Conservation (phyloP, 2,797 vertebrate genomes). For the Catharus ustulatus region DNA sequence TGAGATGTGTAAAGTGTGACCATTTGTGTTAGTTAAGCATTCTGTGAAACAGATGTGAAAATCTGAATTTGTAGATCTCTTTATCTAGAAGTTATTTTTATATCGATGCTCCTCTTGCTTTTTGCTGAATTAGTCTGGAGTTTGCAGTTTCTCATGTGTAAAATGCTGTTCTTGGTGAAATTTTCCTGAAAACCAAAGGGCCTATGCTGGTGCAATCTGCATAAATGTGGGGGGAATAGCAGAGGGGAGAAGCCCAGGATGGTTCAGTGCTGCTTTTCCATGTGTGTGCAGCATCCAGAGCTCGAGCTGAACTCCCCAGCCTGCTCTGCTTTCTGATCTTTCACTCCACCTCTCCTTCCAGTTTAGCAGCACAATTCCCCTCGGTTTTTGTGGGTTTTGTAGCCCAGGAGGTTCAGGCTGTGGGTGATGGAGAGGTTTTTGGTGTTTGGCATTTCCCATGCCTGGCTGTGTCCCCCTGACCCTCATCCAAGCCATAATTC, state of each 20-base stretch:
- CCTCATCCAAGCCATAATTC: background rate
- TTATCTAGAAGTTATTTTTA: background rate
- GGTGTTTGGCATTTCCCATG: background rate
- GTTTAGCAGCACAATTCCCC: background rate
- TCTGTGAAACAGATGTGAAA: background rate
- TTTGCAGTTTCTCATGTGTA: background rate
- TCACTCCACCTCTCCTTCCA: background rate
- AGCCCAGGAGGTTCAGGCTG: background rate
- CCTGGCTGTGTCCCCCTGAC: background rate
- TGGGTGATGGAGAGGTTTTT: background rate
- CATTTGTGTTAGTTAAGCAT: background rate
- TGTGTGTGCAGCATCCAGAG: background rate
- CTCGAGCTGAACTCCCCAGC: background rate
- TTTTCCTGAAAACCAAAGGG: background rate
- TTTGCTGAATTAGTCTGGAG: constrained; percentile 20
- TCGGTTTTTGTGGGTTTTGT: background rate
- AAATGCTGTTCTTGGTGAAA: constrained; percentile 4
- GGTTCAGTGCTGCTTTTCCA: background rate
- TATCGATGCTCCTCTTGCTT: background rate
- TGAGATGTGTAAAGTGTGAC: background rate
- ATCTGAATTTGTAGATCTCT: background rate
- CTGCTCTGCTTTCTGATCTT: background rate
- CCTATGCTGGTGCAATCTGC: background rate
- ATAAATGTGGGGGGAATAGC: background rate
- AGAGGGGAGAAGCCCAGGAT: background rate